Conservation (phyloP, 2,888 invertebrate species). For the Nudaria mundana region DNA sequence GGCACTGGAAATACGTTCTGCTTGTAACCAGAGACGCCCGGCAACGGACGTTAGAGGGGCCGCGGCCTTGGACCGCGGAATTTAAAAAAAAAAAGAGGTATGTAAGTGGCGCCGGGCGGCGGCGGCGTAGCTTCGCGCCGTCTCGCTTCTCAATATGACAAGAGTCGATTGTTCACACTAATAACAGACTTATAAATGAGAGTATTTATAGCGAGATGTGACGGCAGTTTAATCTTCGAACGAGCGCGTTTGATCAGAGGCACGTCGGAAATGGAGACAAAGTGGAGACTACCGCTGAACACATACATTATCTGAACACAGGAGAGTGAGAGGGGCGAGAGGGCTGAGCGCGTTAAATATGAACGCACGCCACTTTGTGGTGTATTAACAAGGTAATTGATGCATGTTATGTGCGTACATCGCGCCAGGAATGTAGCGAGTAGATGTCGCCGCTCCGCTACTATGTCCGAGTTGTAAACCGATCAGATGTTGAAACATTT, state of each 20-base stretch:
- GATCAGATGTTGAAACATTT: too few relatives aligned
- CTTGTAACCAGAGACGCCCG: too few relatives aligned
- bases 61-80: too few relatives aligned
- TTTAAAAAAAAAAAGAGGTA: too few relatives aligned
- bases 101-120: neutral
- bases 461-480: neutral
- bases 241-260: conserved; percentile 9
- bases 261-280: conserved; percentile 11
- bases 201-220: conserved; percentile 6
- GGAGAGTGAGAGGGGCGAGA: too few relatives aligned
- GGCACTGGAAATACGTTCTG: too few relatives aligned
- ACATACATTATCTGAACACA: conserved; percentile 2
- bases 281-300: conserved; percentile 1
- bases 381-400: neutral
- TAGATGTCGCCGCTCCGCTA: neutral
- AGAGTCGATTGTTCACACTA: conserved; percentile 2
- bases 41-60: too few relatives aligned
- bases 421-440: neutral
- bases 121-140: too few relatives aligned
- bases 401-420: neutral
- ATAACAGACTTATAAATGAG: conserved; percentile 1
- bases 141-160: neutral
- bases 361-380: neutral
- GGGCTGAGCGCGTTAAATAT: neutral
- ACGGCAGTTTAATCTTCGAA: conserved; percentile 16